Percentiles rank a stretch among this genome's conserved stretches.
These are phyloP conservation scores for Dicranocentrus wangi DNA, from an alignment of 2,888 invertebrate species.

Conservation along the genomic window DNA sequence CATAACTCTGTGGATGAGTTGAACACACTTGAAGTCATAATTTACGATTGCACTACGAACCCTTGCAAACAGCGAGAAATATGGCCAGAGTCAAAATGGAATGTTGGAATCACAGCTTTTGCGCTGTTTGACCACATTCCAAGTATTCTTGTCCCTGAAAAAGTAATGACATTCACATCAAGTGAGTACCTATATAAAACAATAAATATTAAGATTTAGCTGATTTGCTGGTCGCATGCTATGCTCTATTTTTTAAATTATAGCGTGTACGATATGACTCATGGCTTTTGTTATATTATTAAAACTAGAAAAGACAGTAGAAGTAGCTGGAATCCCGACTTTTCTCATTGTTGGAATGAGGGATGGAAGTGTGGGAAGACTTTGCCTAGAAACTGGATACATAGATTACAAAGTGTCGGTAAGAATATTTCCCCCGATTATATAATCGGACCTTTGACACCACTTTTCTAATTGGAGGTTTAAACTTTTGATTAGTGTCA, in stretches of 20 bases:
- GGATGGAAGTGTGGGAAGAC: slow-evolving; percentile 68
- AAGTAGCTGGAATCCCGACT: slow-evolving; percentile 36
- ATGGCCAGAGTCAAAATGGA: slow-evolving; percentile 69
- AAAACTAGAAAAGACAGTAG: slow-evolving; percentile 39
- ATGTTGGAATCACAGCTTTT: slow-evolving; percentile 65
- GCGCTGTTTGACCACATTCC: slow-evolving; percentile 69
- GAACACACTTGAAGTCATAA: slow-evolving; percentile 66
- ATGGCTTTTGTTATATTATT: no score
- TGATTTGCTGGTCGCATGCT: no score
- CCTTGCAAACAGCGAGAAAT: slow-evolving; percentile 67
- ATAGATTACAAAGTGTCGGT: slow-evolving; percentile 64
- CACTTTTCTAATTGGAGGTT: background rate
- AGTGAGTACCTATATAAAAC: no score
- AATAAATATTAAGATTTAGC: no score
- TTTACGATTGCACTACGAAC: slow-evolving; percentile 67
- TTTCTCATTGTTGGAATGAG: slow-evolving; percentile 69
- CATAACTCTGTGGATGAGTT: slow-evolving; percentile 40
- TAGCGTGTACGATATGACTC: no score
- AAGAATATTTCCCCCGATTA: slow-evolving; percentile 18
- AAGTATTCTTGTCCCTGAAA: slow-evolving; percentile 64
- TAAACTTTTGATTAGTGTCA: slow-evolving; percentile 61
- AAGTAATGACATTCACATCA: slow-evolving; percentile 49
- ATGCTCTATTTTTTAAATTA: no score
- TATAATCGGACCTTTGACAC: background rate
- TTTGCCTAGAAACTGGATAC: slow-evolving; percentile 66